Conservation (phyloP, 2,113 vertebrate species). For the Ochotona princeps region DNA sequence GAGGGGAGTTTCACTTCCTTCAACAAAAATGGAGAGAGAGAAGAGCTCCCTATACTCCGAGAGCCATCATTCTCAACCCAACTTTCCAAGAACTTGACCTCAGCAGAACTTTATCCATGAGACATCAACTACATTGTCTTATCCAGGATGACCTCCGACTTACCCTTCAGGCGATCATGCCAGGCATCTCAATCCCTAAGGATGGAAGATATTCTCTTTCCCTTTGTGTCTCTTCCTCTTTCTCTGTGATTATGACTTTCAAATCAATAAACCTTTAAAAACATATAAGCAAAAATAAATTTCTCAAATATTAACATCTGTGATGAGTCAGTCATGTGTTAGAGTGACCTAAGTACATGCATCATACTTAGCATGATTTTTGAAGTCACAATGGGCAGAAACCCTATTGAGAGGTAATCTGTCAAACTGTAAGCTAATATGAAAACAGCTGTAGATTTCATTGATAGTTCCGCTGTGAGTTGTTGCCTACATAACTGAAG, state of each 20-base stretch:
- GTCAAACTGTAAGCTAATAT: neutral
- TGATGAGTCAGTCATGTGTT: neutral
- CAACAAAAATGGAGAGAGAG: neutral
- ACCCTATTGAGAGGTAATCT: neutral
- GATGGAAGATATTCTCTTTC: no score
- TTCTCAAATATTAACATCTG: neutral
- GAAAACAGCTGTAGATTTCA: neutral
- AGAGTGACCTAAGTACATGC: neutral
- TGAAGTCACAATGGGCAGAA: neutral
- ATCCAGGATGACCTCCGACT: neutral
- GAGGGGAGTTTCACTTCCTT: neutral
- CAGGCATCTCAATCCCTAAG: no score
- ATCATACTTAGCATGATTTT: neutral
- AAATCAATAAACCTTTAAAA: no score
- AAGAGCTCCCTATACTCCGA: neutral
- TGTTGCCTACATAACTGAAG: neutral
- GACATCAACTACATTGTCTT: neutral
- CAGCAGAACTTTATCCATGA: neutral
- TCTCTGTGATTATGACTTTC: no score
- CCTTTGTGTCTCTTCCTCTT: no score
- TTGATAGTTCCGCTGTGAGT: neutral
- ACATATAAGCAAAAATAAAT: conserved; percentile 18
- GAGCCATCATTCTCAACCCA: neutral
- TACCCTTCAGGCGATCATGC: no score
- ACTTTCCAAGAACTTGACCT: neutral